Evolutionary conservation across 2,888 invertebrate genomes (phyloP), one percentile per base, ranked within the genome.

Genomic region (Lithophane socia): DNA sequence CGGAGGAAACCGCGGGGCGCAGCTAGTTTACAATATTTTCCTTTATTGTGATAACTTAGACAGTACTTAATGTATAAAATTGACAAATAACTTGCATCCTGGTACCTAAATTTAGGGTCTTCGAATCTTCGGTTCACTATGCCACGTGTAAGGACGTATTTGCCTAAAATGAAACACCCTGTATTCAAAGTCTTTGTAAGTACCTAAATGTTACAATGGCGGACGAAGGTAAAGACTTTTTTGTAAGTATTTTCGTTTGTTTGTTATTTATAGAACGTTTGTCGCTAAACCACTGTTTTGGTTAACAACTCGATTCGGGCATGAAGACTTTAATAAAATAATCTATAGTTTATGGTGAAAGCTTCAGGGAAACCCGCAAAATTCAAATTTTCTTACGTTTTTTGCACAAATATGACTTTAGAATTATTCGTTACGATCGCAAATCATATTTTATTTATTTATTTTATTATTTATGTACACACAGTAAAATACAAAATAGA

Each of bases 191-290:
- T 81, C 70, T 80, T 80, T 84, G 84, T 52, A 44, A 10, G 9
- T 61, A n/a, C 60, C 1, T 9, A 54, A 68, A 85, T 29, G 54
- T 56, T 75, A 80, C 76, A 72, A 82, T 68, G 16, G 82, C 42
- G 21, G 64, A 68, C 54, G 70, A 74, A 64, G 60, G 69, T 70
- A 77, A 58, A 49, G 44, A 73, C 18, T 70, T 83, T 71, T 83
- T 73, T 67, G 64, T 44, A 49, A 67, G 63, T 56, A 47, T 54
- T 71, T 83, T 80, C 37, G 42, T 64, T 64, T 68, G 58, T 79
- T 66, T 79, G 84, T 84, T 84, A 68, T 71, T 79, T 80, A 68
- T 75, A 13, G 65, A 61, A 24, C 16, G 65, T 54, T 70, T 56
- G 49, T 73, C 49, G 42, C 47, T 65, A 21, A 69, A 73, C 56